A percentile compares a stretch with the other conserved stretches of the same genome.
These are phyloP conservation scores for Urocitellus parryii DNA, from an alignment of 2,113 vertebrate species.

Conservation along the genomic window DNA sequence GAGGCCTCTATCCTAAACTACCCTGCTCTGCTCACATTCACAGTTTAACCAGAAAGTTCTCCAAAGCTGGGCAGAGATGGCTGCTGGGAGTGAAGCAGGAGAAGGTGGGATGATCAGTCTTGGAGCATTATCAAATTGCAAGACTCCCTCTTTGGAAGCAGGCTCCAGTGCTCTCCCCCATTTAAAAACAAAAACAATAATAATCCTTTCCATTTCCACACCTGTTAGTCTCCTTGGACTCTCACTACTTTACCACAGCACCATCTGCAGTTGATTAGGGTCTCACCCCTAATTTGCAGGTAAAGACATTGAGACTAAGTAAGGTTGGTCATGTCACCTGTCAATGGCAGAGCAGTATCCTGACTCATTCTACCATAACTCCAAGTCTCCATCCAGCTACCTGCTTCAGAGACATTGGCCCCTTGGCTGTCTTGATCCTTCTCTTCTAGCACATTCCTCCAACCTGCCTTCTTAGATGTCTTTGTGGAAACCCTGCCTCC, in stretches of 20 bases:
- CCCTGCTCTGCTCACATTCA: not conserved
- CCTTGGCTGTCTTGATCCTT: not conserved
- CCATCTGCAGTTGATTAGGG: not conserved
- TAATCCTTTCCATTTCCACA: not conserved
- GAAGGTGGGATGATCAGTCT: not conserved
- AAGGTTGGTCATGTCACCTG: not conserved
- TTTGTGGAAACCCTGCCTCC: not conserved
- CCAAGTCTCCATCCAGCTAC: not conserved
- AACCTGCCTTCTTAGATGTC: not conserved
- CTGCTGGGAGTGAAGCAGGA: not conserved
- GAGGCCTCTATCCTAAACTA: not conserved
- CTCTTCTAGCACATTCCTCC: not conserved
- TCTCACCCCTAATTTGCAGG: not conserved
- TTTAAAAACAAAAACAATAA: not conserved
- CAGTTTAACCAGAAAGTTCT: not conserved
- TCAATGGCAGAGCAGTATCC: not conserved
- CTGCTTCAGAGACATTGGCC: not conserved
- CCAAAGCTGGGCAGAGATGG: not conserved
- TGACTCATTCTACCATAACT: not conserved
- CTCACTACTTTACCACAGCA: not conserved
- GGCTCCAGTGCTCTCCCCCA: not conserved
- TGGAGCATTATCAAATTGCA: not conserved
- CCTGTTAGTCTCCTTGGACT: not conserved
- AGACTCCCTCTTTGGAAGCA: not conserved
- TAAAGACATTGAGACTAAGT: constrained; percentile 5